Evolutionary conservation across 2,888 invertebrate species (phyloP), one percentile per base, ranked within the genome.

Genomic region (Diarsia rubi): DNA sequence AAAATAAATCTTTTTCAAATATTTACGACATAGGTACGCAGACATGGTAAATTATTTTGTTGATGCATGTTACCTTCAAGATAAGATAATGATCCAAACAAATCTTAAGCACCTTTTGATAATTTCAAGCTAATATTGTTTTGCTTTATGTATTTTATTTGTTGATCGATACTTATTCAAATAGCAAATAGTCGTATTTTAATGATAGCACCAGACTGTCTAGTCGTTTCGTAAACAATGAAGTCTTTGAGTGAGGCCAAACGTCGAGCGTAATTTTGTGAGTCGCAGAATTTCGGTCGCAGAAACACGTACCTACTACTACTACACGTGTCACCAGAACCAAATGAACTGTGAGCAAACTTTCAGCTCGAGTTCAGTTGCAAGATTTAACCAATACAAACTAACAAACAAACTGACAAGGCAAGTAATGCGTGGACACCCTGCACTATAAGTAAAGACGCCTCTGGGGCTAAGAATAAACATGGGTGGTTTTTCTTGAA

Each of bases 41-140:
- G 21, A 72, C 19, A 67, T 31, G 44, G 14, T 57, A 65, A 60
- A 45, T 57, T 70, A 79, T 49, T 73, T 83, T 83, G 64, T 68
- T 64, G 44, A 60, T 63, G 60, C 60, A 59, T 67, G 1, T 52
- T 67, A 52, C 16, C 49, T 63, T 49, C 27, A 54, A 75, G 77
- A 75, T 71, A 63, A 75, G 68, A 70, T 69, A 72, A 37, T 16
- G 54, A 83, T 68, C 67, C 64, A 73, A 83, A 64, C 31, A 78
- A 82, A 71, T 59, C 42, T 42, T 37, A 57, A 54, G 31, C 47
- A 63, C 52, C 49, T 5, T 57, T 42, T 59, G 75, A 54, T 75
- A 69, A 49, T 19, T 47, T 31, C 31, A 31, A 60, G 24, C 57
- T 72, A 83, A 60, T 69, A 65, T 68, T 74, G 9, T 19, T 16